Conservation (phyloP, 1,140 invertebrate genomes). For the Melipona quadrifasciata region DNA sequence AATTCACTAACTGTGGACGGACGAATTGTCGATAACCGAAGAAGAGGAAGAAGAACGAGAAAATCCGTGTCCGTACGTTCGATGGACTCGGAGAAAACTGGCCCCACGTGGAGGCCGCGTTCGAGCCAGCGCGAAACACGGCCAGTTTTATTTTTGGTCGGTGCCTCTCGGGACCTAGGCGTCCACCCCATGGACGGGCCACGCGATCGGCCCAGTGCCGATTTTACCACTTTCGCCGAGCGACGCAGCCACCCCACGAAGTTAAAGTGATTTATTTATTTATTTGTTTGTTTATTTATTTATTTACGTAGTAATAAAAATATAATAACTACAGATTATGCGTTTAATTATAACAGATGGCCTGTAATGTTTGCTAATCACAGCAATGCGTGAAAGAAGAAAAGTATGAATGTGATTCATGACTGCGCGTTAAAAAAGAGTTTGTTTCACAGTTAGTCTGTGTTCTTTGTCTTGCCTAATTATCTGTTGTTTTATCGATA, state of each 20-base stretch:
- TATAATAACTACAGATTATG: no score
- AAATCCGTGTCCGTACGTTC: neutral
- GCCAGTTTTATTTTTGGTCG: slow-evolving; percentile 68
- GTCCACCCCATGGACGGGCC: slow-evolving; percentile 58
- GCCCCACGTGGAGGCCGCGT: slow-evolving; percentile 47
- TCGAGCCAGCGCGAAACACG: slow-evolving; percentile 19
- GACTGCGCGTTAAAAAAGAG: no score
- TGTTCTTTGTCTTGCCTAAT: no score
- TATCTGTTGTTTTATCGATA: no score
- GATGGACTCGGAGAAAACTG: slow-evolving; percentile 16
- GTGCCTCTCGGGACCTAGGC: slow-evolving; percentile 45
- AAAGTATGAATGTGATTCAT: no score
- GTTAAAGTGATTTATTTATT: neutral
- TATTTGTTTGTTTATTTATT: no score
- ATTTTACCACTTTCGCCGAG: slow-evolving; percentile 33
- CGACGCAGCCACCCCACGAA: neutral
- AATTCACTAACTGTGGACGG: neutral
- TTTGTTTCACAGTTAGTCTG: no score
- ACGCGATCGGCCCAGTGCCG: slow-evolving; percentile 24
- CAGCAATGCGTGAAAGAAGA: no score
- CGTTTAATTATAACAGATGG: no score
- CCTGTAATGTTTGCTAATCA: no score
- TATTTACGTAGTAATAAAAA: no score
- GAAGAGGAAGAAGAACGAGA: neutral
- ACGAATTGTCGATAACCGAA: neutral